A percentile compares a stretch with the other conserved stretches of the same genome.
phyloP scores from a whole-genome alignment of 2,113 vertebrate genomes.

The Picathartes gymnocephalus region DNA sequence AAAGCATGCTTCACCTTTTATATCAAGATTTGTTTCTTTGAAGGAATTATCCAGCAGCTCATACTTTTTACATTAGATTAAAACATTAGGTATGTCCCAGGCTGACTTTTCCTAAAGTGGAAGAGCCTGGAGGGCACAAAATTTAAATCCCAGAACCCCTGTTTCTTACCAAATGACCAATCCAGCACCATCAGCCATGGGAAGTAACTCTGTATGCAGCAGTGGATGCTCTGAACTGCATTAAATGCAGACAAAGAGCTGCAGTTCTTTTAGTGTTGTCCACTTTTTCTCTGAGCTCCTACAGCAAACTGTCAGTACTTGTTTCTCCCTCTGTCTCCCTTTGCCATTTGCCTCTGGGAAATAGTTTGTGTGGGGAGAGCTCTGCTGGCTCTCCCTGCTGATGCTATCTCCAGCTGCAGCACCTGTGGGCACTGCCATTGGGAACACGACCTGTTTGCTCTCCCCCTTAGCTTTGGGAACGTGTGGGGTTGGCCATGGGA shows the following conservation, averaged over 20 bases:
- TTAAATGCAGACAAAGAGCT: conserved; percentile 26
- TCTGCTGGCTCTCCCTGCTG: neutral
- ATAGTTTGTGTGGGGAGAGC: conserved; percentile 21
- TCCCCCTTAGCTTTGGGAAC: neutral
- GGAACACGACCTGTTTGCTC: neutral
- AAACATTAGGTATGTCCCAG: neutral
- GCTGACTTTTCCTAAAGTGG: neutral
- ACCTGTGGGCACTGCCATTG: neutral
- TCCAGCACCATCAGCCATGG: neutral
- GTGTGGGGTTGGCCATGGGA: neutral
- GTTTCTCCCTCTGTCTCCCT: neutral
- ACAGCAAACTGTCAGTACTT: conserved; percentile 49
- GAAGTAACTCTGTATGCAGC: conserved; percentile 14
- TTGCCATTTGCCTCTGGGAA: conserved; percentile 55
- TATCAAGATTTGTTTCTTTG: neutral
- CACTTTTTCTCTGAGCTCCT: conserved; percentile 41
- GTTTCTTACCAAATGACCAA: neutral
- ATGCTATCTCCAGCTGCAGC: conserved; percentile 27
- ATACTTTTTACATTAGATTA: neutral
- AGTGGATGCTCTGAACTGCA: conserved; percentile 30
- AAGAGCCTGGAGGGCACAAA: neutral
- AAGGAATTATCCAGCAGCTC: neutral
- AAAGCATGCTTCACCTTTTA: neutral
- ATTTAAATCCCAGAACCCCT: neutral
- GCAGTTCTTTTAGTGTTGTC: conserved; percentile 49